Base-by-base conservation (phyloP, 2,888 invertebrate species). In the Oscheius onirici region DNA sequence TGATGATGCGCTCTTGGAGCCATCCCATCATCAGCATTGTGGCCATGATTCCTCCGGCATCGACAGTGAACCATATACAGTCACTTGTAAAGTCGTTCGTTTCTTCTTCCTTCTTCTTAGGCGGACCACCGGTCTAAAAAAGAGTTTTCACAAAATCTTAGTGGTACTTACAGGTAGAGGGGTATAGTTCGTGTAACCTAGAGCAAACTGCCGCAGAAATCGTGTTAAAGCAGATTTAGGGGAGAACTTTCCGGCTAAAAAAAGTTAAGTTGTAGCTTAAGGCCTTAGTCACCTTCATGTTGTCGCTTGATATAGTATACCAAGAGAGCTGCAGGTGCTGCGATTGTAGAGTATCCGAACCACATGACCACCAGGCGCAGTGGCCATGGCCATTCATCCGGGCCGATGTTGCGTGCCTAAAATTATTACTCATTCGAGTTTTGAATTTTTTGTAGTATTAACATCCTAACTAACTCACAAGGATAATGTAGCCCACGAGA, bases 1-100 rank as follows among this genome's bases (percentile, higher is more conserved):
- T 97, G 95, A 99, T 97, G 71, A 99, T 94, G 90, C 96, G 94
- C 89, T 99, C 99, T 89, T 99, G 97, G 74, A 99, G 90, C 74
- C 97, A 91, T 6, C 97, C 97, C 71, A 94, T 93, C 28, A 97
- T 90, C 88, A 96, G 97, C 46, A 95, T 93, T 20, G 82, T 84
- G 5, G 92, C 90, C 70, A 76, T 76, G 65, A 84, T 84, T 51
- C 97, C 96, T 11, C 91, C 89, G 88, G 95, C 94, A 88, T 95
- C 97, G 88, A 93, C 92, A 0, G 91, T 61, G 2, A 94, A 89
- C 54, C 61, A 28, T n/a, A 78, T 40, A 8, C 61, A 46, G 17
- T 63, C 69, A 17, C 71, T 17, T 17, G 73, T 40, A 49, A 73
- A 76, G 43, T 76, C 67, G 3, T 28, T 43, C n/a, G 65, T 26